phyloP scores from a whole-genome alignment of 1,140 invertebrate species.

The Hylyphantes graminicola region DNA sequence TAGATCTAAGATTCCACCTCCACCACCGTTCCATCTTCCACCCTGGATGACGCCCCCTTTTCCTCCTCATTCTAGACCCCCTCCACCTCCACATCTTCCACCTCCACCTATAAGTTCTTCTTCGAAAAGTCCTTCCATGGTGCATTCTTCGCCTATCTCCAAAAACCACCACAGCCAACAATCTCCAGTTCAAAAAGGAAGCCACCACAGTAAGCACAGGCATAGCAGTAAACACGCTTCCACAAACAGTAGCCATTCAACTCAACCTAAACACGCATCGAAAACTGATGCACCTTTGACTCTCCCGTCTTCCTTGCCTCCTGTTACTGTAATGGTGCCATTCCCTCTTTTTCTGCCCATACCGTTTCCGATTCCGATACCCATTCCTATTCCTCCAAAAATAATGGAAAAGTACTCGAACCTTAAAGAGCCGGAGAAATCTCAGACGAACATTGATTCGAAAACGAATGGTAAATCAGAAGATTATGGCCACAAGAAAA shows the following conservation, averaged over 20 bases:
- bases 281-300: not conserved
- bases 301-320: conserved; percentile 44
- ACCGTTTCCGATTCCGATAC: conserved; percentile 57
- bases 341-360: conserved; percentile 55
- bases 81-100: conserved; percentile 67
- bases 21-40: conserved; percentile 7
- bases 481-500: not conserved
- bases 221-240: conserved; percentile 23
- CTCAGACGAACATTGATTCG: not conserved
- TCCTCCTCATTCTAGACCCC: not conserved
- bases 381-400: conserved; percentile 47
- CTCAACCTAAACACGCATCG: not conserved
- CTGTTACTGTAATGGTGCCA: conserved; percentile 59
- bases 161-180: conserved; percentile 8
- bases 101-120: conserved; percentile 52
- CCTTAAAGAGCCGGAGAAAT: not conserved
- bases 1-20: conserved; percentile 40
- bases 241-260: conserved; percentile 66
- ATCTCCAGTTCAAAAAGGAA: conserved; percentile 14
- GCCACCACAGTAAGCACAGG: conserved; percentile 32
- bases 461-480: not conserved
- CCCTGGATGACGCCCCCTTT: conserved; percentile 48
- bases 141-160: conserved; percentile 32
- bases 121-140: conserved; percentile 64
- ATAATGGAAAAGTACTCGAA: conserved; percentile 39